Evolutionary conservation across 2,888 invertebrate genomes (phyloP), one percentile per base, ranked within the genome.

Genomic region (Machimus rusticus): DNA sequence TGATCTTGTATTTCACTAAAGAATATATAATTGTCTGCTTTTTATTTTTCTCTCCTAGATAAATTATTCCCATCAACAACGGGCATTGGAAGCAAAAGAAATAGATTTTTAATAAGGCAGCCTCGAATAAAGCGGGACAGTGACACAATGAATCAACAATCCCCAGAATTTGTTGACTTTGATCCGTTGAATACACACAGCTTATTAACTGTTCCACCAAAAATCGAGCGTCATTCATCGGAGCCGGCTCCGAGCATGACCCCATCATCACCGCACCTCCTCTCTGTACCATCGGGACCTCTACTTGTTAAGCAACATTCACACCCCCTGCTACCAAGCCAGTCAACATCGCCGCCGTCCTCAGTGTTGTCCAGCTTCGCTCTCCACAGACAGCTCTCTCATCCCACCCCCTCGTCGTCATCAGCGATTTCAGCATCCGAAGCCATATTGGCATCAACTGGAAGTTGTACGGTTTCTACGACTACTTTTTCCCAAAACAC

Each of bases 241-340:
- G 95, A 95, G 90, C 95, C 95, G 19, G 93, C 94, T n/a, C 94
- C 94, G 16, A 91, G 93, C 66, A 89, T 93, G 66, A 92, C 93
- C 55, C 92, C 93, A n/a, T 93, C 94, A 14, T 93, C 94, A n/a
- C 92, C 93, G 74, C 94, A 94, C 90, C 92, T 95, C 88, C 92
- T 95, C 87, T 92, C 94, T 87, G 94, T 95, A 79, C 95, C 95
- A 89, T 91, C 90, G 88, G 93, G 94, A 86, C 93, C 93, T 51
- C 94, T 94, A 90, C 92, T 95, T 89, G 94, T 94, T 34, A 95
- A 95, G 90, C 95, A 95, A 90, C 95, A 95, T 91, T 95, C 95
- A 39, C 95, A 95, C 92, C 95, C 95, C 0, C 90, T 95, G 82
- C 90, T 95, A 89, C 94, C 95, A 34, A 95, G 94, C 90, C 95